Conservation (phyloP, 2,797 vertebrate species). For the Chloroceryle amazona region DNA sequence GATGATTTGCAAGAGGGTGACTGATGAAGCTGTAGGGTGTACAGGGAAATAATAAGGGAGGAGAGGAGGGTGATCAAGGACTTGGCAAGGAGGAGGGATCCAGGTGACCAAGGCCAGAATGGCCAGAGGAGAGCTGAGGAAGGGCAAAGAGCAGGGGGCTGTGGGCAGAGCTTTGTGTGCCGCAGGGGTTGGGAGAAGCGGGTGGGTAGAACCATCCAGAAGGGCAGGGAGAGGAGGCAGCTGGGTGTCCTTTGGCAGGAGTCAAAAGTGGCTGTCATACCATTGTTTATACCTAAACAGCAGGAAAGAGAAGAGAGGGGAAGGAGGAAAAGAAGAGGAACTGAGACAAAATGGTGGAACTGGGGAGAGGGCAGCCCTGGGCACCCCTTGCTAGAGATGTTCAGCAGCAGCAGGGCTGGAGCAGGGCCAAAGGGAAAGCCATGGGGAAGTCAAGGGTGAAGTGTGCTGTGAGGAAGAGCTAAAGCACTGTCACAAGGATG, state of each 20-base stretch:
- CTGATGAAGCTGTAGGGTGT: not conserved
- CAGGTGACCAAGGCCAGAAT: not conserved
- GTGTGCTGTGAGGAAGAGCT: not conserved
- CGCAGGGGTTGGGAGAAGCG: not conserved
- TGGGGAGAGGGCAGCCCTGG: not conserved
- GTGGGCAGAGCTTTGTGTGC: not conserved
- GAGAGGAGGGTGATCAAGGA: not conserved
- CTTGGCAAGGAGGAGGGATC: not conserved
- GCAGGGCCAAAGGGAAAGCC: not conserved
- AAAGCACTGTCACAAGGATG: rapidly evolving
- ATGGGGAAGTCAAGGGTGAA: not conserved
- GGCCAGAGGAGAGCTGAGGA: not conserved
- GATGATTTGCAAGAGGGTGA: not conserved
- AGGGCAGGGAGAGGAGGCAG: not conserved
- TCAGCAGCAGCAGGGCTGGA: not conserved
- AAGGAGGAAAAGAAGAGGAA: not conserved
- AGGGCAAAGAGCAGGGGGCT: not conserved
- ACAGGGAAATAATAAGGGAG: not conserved
- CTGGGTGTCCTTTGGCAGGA: not conserved
- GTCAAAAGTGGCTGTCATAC: rapidly evolving
- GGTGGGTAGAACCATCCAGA: not conserved
- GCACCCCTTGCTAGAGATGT: rapidly evolving
- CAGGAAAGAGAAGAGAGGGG: not conserved
- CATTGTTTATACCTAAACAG: not conserved
- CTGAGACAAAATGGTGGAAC: not conserved